A percentile compares a stretch with the other conserved stretches of the same genome.
Evolutionary conservation across 2,888 invertebrate species (phyloP).

Genomic region (Drosophila niveifrons): DNA sequence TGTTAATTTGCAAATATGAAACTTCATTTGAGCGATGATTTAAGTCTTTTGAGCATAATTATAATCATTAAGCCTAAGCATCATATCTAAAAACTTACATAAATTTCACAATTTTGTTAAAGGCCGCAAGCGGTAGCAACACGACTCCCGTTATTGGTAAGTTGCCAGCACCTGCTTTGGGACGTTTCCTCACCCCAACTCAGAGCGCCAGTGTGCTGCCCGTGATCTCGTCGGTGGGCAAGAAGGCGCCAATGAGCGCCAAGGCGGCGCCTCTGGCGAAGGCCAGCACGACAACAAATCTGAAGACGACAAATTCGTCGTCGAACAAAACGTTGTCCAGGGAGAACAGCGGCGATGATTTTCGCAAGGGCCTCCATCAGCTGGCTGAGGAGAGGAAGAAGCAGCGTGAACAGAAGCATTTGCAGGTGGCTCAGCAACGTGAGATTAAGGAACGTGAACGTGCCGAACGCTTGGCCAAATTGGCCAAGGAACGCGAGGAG

Average conservation of each 20-base stretch:
- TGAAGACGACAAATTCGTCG: constrained; percentile 59
- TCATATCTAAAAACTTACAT: not conserved
- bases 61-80: too few species aligned
- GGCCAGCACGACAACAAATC: constrained; percentile 62
- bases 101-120: not conserved
- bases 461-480: constrained; percentile 82
- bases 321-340: constrained; percentile 76
- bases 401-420: constrained; percentile 84
- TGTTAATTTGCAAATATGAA: too few species aligned
- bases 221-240: constrained; percentile 61
- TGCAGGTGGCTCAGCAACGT: constrained; percentile 81
- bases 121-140: constrained; percentile 36
- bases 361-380: constrained; percentile 80
- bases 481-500: constrained; percentile 84
- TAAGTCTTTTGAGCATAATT: too few species aligned
- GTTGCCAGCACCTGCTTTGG: constrained; percentile 69
- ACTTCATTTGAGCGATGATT: too few species aligned
- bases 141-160: constrained; percentile 82
- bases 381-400: constrained; percentile 84
- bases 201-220: constrained; percentile 67
- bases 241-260: constrained; percentile 82
- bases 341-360: constrained; percentile 84
- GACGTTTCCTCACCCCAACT: constrained; percentile 84
- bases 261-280: constrained; percentile 76
- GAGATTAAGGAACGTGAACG: constrained; percentile 85